A percentile compares a stretch with the other conserved stretches of the same genome.
Conservation (phyloP, 2,888 invertebrate species). For the Polymixis lichenea region DNA sequence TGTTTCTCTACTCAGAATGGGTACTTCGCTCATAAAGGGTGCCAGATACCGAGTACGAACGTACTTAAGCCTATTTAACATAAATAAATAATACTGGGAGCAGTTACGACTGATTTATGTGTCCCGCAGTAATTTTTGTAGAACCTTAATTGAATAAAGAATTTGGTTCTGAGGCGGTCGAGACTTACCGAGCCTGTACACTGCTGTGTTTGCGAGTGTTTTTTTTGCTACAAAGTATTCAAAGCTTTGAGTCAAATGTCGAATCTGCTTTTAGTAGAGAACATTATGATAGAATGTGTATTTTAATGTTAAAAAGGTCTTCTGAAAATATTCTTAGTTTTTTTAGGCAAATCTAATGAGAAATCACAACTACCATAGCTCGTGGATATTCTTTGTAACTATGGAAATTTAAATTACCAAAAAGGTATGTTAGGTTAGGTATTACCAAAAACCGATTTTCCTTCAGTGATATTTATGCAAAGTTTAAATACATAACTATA, state of each 20-base stretch:
- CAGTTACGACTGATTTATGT: slow-evolving; percentile 83
- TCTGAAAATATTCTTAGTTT: not conserved
- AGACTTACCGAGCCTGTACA: slow-evolving; percentile 14
- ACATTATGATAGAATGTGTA: not conserved
- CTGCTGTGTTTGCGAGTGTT: not conserved
- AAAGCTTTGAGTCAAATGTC: slow-evolving; percentile 4
- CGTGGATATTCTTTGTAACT: too few species aligned
- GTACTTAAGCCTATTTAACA: slow-evolving; percentile 83
- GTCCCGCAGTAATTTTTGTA: slow-evolving; percentile 81
- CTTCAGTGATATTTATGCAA: not conserved
- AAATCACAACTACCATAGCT: too few species aligned
- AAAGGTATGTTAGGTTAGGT: too few species aligned
- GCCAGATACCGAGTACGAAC: slow-evolving; percentile 70
- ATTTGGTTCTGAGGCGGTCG: slow-evolving; percentile 66
- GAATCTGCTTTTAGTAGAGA: not conserved
- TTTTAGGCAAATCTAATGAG: too few species aligned
- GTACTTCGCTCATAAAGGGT: slow-evolving; percentile 70
- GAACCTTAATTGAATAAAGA: slow-evolving; percentile 84
- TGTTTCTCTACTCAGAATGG: slow-evolving; percentile 51
- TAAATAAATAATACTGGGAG: slow-evolving; percentile 84
- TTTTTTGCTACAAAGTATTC: slow-evolving; percentile 1
- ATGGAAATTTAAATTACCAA: too few species aligned
- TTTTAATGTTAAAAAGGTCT: not conserved
- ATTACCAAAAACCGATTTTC: not conserved
- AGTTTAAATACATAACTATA: not conserved